Base-by-base conservation (phyloP, 1,140 invertebrate genomes). In the Drusus annulatus region DNA sequence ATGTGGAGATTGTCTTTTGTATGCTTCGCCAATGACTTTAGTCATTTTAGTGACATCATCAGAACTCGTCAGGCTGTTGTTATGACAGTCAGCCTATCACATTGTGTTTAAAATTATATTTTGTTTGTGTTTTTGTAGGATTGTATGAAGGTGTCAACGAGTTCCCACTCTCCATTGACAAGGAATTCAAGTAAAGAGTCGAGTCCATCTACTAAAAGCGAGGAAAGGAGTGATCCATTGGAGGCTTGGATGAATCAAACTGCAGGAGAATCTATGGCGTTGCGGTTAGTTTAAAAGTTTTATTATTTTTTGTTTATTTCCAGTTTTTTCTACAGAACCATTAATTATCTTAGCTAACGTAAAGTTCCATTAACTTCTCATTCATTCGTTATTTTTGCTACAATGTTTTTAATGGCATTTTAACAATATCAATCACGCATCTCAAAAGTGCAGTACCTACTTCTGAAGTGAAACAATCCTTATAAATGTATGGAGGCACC, bases 181-280 rank as follows among this genome's bases (percentile, higher is more conserved):
- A 86, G 87, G 36, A 85, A 84, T 76, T 89, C 88, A 2, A 89
- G 88, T 63, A 90, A 90, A 83, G 89, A 90, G 68, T 90, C 89
- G 3, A 90, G 88, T 85, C 89, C 89, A 5, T 90, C 88, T 1
- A 89, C 87, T 78, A 89, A 89, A 82, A 89, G 88, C 62, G 89
- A 89, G 76, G 89, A 88, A 74, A 89, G 81, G 79, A 88, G 86
- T 81, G 85, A 86, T 73, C 86, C 87, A 16, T 87, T 88, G 87
- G 87, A 90, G 75, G 87, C 85, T 78, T 87, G 89, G 84, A 87
- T 80, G n/a, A 81, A 81, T 56, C 82, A 81, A n/a, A 81, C 87
- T 0, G 88, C 89, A 21, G 89, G 89, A n/a, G 89, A 90, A 84
- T 88, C 89, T 23, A 90, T 90, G 89, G 89, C 89, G 21, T 87